These are phyloP conservation scores for Antrozous pallidus DNA, from an alignment of 2,797 vertebrate genomes.

Conservation along the genomic window DNA sequence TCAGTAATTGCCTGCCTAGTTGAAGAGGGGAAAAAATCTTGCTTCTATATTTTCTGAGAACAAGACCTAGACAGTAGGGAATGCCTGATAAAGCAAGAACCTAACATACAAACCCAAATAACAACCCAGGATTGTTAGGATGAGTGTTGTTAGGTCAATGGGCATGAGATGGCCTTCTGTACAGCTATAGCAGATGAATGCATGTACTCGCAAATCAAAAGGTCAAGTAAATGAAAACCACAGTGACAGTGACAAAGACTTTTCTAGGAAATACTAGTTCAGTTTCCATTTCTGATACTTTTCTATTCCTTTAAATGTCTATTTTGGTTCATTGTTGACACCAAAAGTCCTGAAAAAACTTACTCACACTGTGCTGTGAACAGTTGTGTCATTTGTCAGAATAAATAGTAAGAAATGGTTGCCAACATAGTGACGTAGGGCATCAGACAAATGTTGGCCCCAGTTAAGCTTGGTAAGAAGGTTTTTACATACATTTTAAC, in stretches of 20 bases:
- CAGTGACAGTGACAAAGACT: slow-evolving; percentile 51
- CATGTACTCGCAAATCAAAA: slow-evolving; percentile 5
- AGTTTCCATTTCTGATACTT: slow-evolving; percentile 51
- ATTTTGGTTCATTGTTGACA: slow-evolving; percentile 32
- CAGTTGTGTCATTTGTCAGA: slow-evolving; percentile 20
- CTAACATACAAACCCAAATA: neutral
- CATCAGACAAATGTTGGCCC: neutral
- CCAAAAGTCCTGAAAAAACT: slow-evolving; percentile 5
- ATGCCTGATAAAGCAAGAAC: neutral
- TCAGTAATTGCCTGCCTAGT: neutral
- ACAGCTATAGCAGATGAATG: neutral
- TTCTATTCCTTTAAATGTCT: slow-evolving; percentile 55
- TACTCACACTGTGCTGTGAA: slow-evolving; percentile 18
- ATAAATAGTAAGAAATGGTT: neutral
- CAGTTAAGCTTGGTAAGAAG: neutral
- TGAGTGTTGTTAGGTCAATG: neutral
- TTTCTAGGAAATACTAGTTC: slow-evolving; percentile 60
- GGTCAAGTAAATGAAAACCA: slow-evolving; percentile 55
- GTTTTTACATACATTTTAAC: neutral
- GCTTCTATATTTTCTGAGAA: slow-evolving; percentile 30
- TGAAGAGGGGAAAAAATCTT: neutral
- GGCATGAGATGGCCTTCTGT: neutral
- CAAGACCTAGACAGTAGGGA: neutral
- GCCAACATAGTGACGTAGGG: neutral
- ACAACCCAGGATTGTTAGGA: neutral